Evolutionary conservation across 1,140 invertebrate genomes (phyloP).

Genomic region (Drosophila pallidifrons): DNA sequence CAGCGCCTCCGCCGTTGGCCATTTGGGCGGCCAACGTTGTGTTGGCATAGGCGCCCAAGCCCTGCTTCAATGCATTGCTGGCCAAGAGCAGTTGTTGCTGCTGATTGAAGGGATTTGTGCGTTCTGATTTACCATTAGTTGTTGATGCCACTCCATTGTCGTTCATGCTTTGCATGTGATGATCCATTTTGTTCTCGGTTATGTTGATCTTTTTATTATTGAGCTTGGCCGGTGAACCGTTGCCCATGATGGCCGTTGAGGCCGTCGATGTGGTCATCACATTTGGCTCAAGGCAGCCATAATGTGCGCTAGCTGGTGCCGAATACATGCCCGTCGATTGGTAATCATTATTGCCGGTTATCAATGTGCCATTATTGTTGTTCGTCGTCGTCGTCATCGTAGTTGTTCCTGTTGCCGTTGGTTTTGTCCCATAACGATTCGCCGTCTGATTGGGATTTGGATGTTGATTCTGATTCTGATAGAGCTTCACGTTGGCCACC

Average conservation of each 20-base stretch:
- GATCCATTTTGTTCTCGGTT: constrained; percentile 84
- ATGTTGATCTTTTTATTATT: constrained; percentile 79
- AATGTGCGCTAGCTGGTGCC: constrained; percentile 80
- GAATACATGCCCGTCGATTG: constrained; percentile 80
- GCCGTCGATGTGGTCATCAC: constrained; percentile 79
- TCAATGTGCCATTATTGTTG: constrained; percentile 59
- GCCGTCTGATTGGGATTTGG: not conserved
- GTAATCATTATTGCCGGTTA: constrained; percentile 65
- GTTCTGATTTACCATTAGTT: constrained; percentile 40
- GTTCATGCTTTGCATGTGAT: constrained; percentile 68
- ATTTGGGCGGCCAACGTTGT: constrained; percentile 79
- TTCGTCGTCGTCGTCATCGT: constrained; percentile 33
- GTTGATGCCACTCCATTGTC: constrained; percentile 13
- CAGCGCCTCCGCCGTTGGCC: constrained; percentile 73
- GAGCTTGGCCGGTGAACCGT: constrained; percentile 64
- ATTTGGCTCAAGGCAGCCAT: constrained; percentile 70
- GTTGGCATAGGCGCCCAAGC: constrained; percentile 79
- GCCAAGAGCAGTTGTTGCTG: constrained; percentile 78
- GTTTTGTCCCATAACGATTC: constrained; percentile 71
- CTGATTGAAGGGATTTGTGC: constrained; percentile 78
- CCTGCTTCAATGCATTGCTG: constrained; percentile 80
- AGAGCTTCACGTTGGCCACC: constrained; percentile 84
- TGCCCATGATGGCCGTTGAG: constrained; percentile 68
- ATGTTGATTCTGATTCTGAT: constrained; percentile 59
- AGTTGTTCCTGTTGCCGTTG: constrained; percentile 5